Percentiles rank a stretch among this genome's conserved stretches.
Evolutionary conservation across 2,797 vertebrate species (phyloP).

Genomic region (Sebastes nivosus): DNA sequence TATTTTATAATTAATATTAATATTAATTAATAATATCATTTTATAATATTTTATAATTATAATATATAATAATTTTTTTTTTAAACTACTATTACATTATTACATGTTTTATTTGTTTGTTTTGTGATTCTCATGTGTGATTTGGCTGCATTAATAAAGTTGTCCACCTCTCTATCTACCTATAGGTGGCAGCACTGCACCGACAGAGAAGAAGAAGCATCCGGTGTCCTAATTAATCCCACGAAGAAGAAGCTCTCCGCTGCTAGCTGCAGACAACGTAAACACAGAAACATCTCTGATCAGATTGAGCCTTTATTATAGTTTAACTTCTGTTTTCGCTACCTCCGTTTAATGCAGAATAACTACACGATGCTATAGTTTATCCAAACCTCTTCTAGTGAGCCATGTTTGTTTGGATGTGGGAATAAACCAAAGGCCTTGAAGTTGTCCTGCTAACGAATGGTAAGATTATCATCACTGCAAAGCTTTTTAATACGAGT

Average conservation of each 20-base stretch:
- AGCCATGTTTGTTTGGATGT: constrained; percentile 37
- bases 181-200: constrained; percentile 32
- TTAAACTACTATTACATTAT: too few relatives aligned
- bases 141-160: not conserved
- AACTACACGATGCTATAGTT: not conserved
- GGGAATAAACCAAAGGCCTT: constrained; percentile 45
- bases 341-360: fast-evolving
- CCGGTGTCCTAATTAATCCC: fast-evolving
- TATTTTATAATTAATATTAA: too few relatives aligned
- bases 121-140: too few relatives aligned
- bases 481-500: not conserved
- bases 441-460: constrained; percentile 55
- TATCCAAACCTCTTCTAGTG: not conserved
- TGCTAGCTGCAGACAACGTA: constrained; percentile 52
- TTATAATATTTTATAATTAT: too few relatives aligned
- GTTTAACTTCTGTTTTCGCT: not conserved
- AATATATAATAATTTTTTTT: too few relatives aligned
- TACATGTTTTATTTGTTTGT: too few relatives aligned
- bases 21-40: too few relatives aligned
- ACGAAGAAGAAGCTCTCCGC: constrained; percentile 50
- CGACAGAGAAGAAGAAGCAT: fast-evolving
- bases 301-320: not conserved
- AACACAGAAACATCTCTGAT: constrained; percentile 48
- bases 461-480: constrained; percentile 54
- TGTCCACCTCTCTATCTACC: fast-evolving